Base-by-base conservation (phyloP, 2,888 invertebrate genomes). In the Sericinus montela region DNA sequence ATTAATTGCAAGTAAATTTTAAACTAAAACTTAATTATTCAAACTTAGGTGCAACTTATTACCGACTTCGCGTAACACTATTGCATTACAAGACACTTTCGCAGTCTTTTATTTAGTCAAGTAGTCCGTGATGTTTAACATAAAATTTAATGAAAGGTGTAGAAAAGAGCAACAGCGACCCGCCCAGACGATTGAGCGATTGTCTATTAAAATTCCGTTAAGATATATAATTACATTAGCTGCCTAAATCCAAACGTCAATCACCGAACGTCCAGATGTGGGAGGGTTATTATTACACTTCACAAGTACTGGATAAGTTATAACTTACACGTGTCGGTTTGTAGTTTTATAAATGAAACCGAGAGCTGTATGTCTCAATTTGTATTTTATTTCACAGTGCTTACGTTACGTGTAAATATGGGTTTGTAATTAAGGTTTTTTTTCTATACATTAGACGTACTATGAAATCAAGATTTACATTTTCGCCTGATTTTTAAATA, bases 171-270 rank as follows among this genome's bases (percentile, higher is more conserved):
- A 50, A 48, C 48, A 51, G 58, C 56, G 59, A 60, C 63, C 59
- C 63, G 65, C 62, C 65, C 59, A 51, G 34, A 51, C 51, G 45
- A 52, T 56, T 52, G 58, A 54, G 51, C 60, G 68, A 67, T 69
- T 72, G 68, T 76, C 76, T 70, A 76, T 79, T 79, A 77, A 77
- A 71, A 77, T 77, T 77, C 77, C 75, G 72, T 63, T 69, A 67
- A 69, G 66, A 64, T 63, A 56, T 69, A 65, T 76, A 72, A 77
- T 78, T 76, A 78, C 75, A 70, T 72, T 73, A 74, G 68, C 67
- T 62, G 60, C 64, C 64, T 66, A 67, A 67, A 67, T 67, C 67
- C 69, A 62, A 57, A 67, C 72, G 76, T 79, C 80, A 80, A 79
- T 79, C 77, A 80, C 53, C 49, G 54, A n/a, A 52, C 60, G 55